These are phyloP conservation scores for Acronicta aceris DNA, from an alignment of 2,888 invertebrate species.

Conservation along the genomic window DNA sequence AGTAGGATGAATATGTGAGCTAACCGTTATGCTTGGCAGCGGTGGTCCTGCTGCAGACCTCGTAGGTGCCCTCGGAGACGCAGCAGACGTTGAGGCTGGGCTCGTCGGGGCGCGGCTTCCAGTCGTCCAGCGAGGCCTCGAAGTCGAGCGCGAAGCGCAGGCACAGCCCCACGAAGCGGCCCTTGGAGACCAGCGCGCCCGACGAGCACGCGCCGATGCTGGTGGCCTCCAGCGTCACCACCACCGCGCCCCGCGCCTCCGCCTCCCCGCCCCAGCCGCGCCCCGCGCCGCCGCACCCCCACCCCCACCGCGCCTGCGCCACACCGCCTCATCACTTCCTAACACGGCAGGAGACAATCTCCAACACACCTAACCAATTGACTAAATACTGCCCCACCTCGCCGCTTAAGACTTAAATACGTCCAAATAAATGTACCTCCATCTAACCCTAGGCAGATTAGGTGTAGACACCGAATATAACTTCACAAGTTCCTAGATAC, in stretches of 20 bases:
- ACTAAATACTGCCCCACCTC: too few relatives aligned
- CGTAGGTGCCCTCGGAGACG: slow-evolving; percentile 99
- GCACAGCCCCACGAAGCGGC: slow-evolving; percentile 96
- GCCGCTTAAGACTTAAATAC: too few relatives aligned
- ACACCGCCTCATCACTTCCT: too few relatives aligned
- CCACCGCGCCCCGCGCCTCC: slow-evolving; percentile 96
- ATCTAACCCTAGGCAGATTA: too few relatives aligned
- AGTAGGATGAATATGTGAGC: slow-evolving; percentile 7
- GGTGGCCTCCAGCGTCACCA: slow-evolving; percentile 98
- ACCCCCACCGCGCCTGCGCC: slow-evolving; percentile 57
- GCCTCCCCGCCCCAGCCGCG: slow-evolving; percentile 89
- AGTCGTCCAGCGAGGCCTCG: slow-evolving; percentile 98
- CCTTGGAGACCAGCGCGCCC: slow-evolving; percentile 95
- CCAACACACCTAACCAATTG: too few relatives aligned
- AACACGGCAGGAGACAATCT: too few relatives aligned
- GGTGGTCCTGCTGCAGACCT: slow-evolving; percentile 98
- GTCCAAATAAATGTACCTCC: too few relatives aligned
- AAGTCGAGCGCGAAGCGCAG: slow-evolving; percentile 99
- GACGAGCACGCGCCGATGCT: slow-evolving; percentile 97
- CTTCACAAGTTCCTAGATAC: too few relatives aligned
- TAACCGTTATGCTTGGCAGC: slow-evolving; percentile 94
- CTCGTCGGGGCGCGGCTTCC: slow-evolving; percentile 97
- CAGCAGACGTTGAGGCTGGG: slow-evolving; percentile 97
- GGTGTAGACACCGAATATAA: too few relatives aligned
- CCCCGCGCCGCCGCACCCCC: slow-evolving; percentile 47